phyloP scores from a whole-genome alignment of 2,888 invertebrate species.

The Agrotis clavis region DNA sequence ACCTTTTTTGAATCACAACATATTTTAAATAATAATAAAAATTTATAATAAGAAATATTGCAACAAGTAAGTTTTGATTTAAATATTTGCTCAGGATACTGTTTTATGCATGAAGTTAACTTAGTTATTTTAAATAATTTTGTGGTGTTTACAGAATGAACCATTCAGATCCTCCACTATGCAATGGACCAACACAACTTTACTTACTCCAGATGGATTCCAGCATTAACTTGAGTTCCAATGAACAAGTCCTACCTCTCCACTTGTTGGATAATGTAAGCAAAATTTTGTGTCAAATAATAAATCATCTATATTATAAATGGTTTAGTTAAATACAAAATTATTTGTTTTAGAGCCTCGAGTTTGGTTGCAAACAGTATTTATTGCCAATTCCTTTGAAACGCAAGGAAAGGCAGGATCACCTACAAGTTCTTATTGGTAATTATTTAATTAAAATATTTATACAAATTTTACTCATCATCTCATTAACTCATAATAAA shows the following conservation, averaged over 20 bases:
- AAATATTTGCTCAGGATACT: not conserved
- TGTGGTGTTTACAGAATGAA: constrained; percentile 47
- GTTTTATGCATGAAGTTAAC: not conserved
- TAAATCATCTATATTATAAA: not conserved
- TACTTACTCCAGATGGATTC: constrained; percentile 66
- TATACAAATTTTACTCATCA: not conserved
- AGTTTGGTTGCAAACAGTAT: constrained; percentile 47
- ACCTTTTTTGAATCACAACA: too few species aligned
- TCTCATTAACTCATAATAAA: too few species aligned
- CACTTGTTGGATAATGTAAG: constrained; percentile 76
- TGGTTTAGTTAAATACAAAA: not conserved
- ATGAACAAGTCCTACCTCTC: constrained; percentile 75
- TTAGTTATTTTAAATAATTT: not conserved
- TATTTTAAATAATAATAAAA: not conserved
- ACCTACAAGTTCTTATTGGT: constrained; percentile 61
- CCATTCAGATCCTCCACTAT: constrained; percentile 16
- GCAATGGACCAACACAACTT: constrained; percentile 50
- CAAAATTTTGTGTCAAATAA: constrained; percentile 24
- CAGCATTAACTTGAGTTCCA: constrained; percentile 42
- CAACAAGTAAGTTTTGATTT: constrained; percentile 12
- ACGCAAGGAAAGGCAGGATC: constrained; percentile 43
- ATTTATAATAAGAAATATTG: not conserved
- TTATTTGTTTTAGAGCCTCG: constrained; percentile 45
- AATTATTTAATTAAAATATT: constrained; percentile 13
- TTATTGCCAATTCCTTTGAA: constrained; percentile 49